phyloP scores from a whole-genome alignment of 2,797 vertebrate genomes.

The Anguilla marmorata region DNA sequence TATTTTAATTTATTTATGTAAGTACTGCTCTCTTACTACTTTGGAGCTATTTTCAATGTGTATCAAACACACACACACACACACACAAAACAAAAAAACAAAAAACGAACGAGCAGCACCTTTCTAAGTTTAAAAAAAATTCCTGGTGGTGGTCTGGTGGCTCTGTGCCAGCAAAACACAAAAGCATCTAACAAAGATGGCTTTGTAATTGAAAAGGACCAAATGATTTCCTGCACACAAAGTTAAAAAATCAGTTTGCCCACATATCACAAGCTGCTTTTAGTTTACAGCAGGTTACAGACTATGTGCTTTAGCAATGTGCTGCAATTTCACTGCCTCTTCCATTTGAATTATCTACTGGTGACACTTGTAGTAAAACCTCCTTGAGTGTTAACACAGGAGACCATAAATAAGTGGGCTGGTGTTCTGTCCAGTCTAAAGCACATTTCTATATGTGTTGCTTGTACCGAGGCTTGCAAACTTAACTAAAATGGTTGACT shows the following conservation, averaged over 20 bases:
- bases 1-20: not conserved
- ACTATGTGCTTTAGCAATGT: slow-evolving; percentile 3
- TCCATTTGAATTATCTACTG: slow-evolving; percentile 20
- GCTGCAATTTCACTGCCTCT: not conserved
- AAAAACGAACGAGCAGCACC: not conserved
- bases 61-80: not conserved
- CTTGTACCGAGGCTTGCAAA: not conserved
- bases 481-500: not conserved
- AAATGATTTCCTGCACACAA: not conserved
- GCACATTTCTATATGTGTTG: not conserved
- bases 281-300: not conserved
- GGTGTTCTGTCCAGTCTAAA: not conserved
- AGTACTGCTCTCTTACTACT: not conserved
- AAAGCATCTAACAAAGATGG: not conserved
- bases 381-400: not conserved
- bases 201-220: slow-evolving; percentile 6
- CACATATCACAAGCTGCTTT: not conserved
- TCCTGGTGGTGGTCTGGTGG: not conserved
- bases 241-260: not conserved
- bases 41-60: not conserved
- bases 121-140: not conserved
- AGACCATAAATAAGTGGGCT: not conserved
- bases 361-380: slow-evolving; percentile 7
- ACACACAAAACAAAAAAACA: not conserved
- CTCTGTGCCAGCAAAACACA: not conserved